Evolutionary conservation across 2,888 invertebrate species (phyloP).

Genomic region (Pseudococcus jackbeardsleyi): DNA sequence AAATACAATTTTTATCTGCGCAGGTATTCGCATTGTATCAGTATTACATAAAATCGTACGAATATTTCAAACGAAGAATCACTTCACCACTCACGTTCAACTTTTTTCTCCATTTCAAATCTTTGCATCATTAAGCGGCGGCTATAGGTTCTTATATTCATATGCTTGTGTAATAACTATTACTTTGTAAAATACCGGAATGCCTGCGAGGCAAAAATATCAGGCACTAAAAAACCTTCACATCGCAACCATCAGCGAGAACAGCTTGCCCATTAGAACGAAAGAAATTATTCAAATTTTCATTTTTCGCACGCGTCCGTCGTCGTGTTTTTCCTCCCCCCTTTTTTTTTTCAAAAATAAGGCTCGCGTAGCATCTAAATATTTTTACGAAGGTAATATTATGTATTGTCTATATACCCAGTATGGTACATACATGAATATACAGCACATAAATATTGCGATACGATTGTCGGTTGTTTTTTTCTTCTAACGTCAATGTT

Average conservation of each 20-base stretch:
- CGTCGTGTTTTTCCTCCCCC: neutral
- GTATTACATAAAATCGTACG: constrained; percentile 13
- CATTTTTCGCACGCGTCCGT: constrained; percentile 25
- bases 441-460: too few species aligned
- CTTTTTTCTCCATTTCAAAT: constrained; percentile 7
- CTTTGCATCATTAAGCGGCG: constrained; percentile 32
- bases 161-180: constrained; percentile 49
- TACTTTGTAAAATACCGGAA: constrained; percentile 53
- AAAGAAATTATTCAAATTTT: constrained; percentile 36
- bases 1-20: neutral
- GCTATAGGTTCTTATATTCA: neutral
- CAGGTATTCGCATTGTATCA: neutral
- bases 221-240: constrained; percentile 27
- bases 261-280: neutral
- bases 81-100: constrained; percentile 20
- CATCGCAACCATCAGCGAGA: neutral
- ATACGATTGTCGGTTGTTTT: neutral
- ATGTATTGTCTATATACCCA: too few species aligned
- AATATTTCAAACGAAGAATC: neutral
- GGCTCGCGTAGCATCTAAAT: neutral
- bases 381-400: too few species aligned
- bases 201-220: constrained; percentile 35
- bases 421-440: too few species aligned
- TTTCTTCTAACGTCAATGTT: neutral
- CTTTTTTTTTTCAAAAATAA: neutral